Percentiles rank a stretch among this genome's conserved stretches.
Evolutionary conservation across 2,888 invertebrate genomes (phyloP).

Genomic region (Watsonalla cultraria): DNA sequence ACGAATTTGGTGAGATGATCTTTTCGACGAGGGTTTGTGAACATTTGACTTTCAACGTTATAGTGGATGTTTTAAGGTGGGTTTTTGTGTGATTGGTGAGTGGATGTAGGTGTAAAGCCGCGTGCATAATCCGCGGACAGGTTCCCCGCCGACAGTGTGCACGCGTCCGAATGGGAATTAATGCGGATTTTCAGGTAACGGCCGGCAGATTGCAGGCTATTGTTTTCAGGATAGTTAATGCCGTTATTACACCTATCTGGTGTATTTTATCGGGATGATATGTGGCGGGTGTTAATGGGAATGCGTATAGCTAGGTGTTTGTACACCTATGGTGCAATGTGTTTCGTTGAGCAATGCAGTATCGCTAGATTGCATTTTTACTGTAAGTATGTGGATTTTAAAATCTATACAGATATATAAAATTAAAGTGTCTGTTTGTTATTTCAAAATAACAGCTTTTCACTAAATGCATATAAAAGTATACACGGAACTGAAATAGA

Average conservation of each 20-base stretch:
- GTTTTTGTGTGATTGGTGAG: slow-evolving; percentile 15
- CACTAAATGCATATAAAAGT: too few species aligned
- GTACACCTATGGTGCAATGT: too few species aligned
- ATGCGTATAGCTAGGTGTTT: too few species aligned
- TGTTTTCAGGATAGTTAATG: slow-evolving; percentile 22
- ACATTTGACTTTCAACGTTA: slow-evolving; percentile 30
- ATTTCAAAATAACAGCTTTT: too few species aligned
- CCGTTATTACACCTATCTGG: slow-evolving; percentile 9
- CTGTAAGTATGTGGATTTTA: too few species aligned
- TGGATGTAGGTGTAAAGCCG: slow-evolving; percentile 47
- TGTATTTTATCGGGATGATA: slow-evolving; percentile 12
- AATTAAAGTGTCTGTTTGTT: too few species aligned
- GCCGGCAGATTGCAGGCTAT: slow-evolving; percentile 43
- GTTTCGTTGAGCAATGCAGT: too few species aligned
- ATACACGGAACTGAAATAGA: too few species aligned
- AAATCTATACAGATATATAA: too few species aligned
- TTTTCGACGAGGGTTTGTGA: slow-evolving; percentile 39
- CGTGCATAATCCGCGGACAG: slow-evolving; percentile 64
- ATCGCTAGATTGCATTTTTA: too few species aligned
- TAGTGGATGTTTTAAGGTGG: slow-evolving; percentile 12
- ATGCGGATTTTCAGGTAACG: slow-evolving; percentile 60
- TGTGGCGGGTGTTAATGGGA: background rate
- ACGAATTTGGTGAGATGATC: slow-evolving; percentile 57
- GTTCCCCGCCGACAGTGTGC: slow-evolving; percentile 60
- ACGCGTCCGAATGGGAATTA: slow-evolving; percentile 56